Evolutionary conservation across 92 coral and sea anemone genomes (phyloP).

Genomic region (Pocillopora meandrina): DNA sequence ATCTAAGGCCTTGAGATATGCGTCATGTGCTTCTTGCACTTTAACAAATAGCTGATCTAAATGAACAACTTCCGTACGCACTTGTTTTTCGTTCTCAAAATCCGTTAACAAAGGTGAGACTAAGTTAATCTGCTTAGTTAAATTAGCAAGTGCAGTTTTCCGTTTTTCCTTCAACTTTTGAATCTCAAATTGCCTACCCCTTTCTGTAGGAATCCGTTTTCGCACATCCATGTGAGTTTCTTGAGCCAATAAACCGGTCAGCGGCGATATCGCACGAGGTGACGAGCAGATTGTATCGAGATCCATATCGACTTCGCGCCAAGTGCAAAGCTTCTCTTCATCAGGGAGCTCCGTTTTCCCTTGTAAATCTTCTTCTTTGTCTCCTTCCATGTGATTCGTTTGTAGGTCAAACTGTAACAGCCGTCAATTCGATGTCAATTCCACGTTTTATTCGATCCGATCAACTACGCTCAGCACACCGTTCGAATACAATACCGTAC

Average conservation of each 20-base stretch:
- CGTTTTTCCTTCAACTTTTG: conserved; percentile 46
- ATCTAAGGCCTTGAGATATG: background rate
- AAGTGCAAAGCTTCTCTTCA: too few relatives aligned
- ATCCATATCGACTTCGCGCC: conserved; percentile 3
- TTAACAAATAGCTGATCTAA: conserved; percentile 37
- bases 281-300: background rate
- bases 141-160: conserved; percentile 42
- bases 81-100: conserved; percentile 40
- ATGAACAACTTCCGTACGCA: conserved; percentile 36
- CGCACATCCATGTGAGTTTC: conserved; percentile 26
- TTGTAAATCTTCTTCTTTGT: too few relatives aligned
- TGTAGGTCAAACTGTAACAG: too few relatives aligned
- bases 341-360: too few relatives aligned
- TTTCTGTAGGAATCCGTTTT: conserved; percentile 21
- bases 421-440: too few relatives aligned
- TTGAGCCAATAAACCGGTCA: conserved; percentile 23
- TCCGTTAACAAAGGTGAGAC: conserved; percentile 41
- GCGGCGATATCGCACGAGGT: conserved; percentile 23
- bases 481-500: too few relatives aligned
- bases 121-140: conserved; percentile 42
- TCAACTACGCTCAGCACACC: too few relatives aligned
- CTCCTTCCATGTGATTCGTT: too few relatives aligned
- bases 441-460: too few relatives aligned
- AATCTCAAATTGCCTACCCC: conserved; percentile 46
- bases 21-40: conserved; percentile 29